Percentiles rank a stretch among this genome's conserved stretches.
phyloP scores from a whole-genome alignment of 2,888 invertebrate species.

The Griposia aprilina region DNA sequence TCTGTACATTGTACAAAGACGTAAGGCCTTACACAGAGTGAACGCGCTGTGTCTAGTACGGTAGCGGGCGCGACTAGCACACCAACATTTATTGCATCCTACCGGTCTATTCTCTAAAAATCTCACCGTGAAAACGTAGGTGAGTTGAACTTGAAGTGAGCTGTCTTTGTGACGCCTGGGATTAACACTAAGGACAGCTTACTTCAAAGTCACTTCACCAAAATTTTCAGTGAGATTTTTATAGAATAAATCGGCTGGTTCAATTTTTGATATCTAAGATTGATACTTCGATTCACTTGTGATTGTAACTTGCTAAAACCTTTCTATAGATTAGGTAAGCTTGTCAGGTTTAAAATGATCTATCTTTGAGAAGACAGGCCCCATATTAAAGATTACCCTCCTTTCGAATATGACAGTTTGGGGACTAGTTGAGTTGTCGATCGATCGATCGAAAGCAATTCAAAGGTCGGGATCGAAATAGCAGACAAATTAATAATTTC shows the following conservation, averaged over 20 bases:
- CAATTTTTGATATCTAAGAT: neutral
- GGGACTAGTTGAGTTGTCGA: neutral
- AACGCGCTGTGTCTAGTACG: neutral
- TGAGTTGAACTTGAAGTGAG: too few species aligned
- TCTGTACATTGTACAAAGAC: conserved; percentile 38
- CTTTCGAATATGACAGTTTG: neutral
- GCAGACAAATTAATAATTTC: neutral
- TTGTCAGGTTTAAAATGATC: neutral
- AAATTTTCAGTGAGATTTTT: too few species aligned
- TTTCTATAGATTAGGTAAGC: neutral
- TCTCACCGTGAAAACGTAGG: too few species aligned
- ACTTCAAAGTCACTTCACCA: too few species aligned
- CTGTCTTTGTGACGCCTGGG: too few species aligned
- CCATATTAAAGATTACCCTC: neutral
- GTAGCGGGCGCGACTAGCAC: neutral
- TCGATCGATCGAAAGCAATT: too few species aligned
- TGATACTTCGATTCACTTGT: neutral
- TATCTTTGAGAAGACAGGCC: neutral
- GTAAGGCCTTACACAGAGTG: neutral
- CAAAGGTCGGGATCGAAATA: neutral
- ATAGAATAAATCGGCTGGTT: neutral
- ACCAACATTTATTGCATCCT: neutral
- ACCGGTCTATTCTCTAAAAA: too few species aligned
- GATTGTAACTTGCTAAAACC: neutral
- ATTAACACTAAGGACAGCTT: too few species aligned